Conservation (phyloP, 2,113 vertebrate species). For the Ellobius talpinus region DNA sequence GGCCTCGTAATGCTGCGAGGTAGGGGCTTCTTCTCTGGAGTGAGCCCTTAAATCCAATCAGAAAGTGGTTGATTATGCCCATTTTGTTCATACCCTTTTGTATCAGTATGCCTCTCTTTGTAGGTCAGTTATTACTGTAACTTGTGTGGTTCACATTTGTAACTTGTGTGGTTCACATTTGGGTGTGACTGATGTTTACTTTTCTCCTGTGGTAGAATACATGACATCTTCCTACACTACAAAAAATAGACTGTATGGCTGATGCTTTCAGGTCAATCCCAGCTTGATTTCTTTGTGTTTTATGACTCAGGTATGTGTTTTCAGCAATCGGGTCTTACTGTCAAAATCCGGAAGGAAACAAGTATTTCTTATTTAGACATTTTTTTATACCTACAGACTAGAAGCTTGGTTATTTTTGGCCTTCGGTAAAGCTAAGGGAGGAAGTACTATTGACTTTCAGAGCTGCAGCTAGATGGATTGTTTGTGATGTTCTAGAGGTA, state of each 20-base stretch:
- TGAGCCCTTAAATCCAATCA: neutral
- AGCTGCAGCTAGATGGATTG: neutral
- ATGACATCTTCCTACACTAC: neutral
- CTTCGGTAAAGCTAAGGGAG: neutral
- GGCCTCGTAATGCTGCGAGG: neutral
- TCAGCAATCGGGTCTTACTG: neutral
- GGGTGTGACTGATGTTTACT: neutral
- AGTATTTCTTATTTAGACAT: neutral
- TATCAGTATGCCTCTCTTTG: neutral
- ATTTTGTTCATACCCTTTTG: neutral
- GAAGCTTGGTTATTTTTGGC: neutral
- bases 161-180: neutral
- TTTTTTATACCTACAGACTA: neutral
- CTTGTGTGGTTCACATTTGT: neutral
- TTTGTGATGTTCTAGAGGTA: neutral
- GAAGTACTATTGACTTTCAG: neutral
- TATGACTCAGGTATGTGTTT: neutral
- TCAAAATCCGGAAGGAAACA: neutral
- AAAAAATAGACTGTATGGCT: neutral
- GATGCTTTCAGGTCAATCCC: neutral
- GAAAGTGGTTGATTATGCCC: neutral
- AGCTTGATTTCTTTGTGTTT: neutral
- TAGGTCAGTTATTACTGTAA: neutral
- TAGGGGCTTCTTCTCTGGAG: neutral
- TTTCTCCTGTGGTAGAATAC: neutral